phyloP scores from a whole-genome alignment of 2,797 vertebrate species.

The Sylvia borin region DNA sequence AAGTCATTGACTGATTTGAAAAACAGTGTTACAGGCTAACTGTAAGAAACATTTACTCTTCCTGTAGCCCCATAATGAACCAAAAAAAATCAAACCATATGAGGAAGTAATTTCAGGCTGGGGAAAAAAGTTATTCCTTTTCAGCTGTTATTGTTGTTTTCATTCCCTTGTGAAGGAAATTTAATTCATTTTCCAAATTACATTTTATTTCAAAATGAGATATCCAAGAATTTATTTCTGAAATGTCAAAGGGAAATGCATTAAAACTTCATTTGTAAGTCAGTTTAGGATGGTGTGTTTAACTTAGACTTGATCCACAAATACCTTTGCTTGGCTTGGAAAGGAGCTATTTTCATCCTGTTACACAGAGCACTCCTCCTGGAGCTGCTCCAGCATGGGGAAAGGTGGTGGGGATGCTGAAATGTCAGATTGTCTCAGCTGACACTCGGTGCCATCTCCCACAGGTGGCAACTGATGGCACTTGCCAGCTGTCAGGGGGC shows the following conservation, averaged over 20 bases:
- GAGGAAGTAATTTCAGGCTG: background rate
- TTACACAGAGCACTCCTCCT: accelerated
- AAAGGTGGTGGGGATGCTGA: background rate
- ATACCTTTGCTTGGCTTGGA: background rate
- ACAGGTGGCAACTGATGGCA: background rate
- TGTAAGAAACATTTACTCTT: background rate
- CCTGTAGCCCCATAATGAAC: background rate
- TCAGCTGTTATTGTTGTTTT: background rate
- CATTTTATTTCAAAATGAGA: background rate
- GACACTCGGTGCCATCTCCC: accelerated
- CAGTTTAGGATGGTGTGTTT: background rate
- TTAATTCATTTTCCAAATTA: background rate
- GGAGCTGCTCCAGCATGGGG: accelerated
- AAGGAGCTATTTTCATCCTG: background rate
- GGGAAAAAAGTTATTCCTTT: background rate
- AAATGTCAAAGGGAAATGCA: background rate
- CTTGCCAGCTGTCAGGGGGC: background rate
- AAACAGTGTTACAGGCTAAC: background rate
- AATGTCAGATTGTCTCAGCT: background rate
- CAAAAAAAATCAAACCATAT: background rate
- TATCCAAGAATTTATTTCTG: background rate
- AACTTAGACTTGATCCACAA: background rate
- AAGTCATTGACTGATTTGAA: background rate
- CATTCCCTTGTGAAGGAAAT: background rate
- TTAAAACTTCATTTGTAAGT: background rate